Evolutionary conservation across 2,888 invertebrate species (phyloP).

Genomic region (Metellina segmentata): DNA sequence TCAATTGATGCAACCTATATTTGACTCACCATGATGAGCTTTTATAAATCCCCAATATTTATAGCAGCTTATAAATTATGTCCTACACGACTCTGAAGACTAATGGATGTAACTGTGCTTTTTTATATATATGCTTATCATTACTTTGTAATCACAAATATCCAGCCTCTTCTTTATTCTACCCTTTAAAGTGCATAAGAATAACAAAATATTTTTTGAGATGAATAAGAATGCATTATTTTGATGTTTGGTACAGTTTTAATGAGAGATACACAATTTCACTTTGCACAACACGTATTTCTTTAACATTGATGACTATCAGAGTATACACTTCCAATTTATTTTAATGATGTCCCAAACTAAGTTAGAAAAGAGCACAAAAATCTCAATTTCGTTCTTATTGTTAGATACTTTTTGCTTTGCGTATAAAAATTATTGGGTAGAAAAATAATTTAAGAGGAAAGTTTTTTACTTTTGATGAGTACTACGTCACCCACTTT

Average conservation of each 20-base stretch:
- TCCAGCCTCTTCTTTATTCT: background rate
- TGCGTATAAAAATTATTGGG: background rate
- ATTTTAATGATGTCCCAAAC: conserved; percentile 28
- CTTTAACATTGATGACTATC: background rate
- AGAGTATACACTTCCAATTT: conserved; percentile 1
- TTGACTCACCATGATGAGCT: too few species aligned
- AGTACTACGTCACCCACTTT: background rate
- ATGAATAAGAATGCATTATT: background rate
- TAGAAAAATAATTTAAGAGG: background rate
- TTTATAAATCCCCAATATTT: too few species aligned
- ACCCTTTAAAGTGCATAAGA: background rate
- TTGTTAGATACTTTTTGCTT: background rate
- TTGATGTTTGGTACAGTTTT: background rate
- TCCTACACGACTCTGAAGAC: background rate
- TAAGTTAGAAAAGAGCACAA: background rate
- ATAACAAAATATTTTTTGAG: background rate
- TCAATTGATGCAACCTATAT: too few species aligned
- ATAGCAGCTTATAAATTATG: too few species aligned
- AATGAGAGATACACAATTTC: background rate
- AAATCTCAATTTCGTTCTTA: background rate
- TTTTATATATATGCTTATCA: background rate
- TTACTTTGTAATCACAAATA: background rate
- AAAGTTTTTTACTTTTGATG: background rate
- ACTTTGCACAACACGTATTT: background rate
- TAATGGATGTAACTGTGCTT: background rate